Conservation (phyloP, 2,888 invertebrate genomes). For the Ochropacha duplaris region DNA sequence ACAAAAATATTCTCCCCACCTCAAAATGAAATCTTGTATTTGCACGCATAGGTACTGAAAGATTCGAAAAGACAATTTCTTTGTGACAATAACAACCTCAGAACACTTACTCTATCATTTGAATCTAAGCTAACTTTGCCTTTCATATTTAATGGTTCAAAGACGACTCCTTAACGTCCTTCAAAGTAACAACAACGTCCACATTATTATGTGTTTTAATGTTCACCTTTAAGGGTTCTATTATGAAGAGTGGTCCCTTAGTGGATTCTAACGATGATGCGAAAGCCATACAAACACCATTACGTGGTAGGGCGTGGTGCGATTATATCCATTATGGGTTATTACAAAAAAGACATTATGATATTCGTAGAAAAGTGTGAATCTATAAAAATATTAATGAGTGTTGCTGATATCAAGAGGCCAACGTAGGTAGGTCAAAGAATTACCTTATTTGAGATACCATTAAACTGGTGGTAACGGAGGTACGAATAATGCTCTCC, state of each 20-base stretch:
- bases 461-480: too few relatives aligned
- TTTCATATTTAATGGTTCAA: background rate
- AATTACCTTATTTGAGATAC: too few relatives aligned
- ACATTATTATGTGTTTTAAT: slow-evolving; percentile 6
- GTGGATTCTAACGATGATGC: slow-evolving; percentile 14
- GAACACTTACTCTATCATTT: too few relatives aligned
- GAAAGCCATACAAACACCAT: slow-evolving; percentile 39
- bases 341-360: slow-evolving; percentile 32
- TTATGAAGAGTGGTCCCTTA: slow-evolving; percentile 28
- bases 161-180: background rate
- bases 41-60: too few relatives aligned
- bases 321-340: slow-evolving; percentile 41
- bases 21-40: too few relatives aligned
- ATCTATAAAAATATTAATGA: background rate
- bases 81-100: too few relatives aligned
- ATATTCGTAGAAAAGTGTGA: slow-evolving; percentile 1
- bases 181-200: background rate
- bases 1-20: too few relatives aligned
- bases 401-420: too few relatives aligned
- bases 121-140: background rate
- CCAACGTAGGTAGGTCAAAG: too few relatives aligned
- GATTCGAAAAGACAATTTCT: too few relatives aligned
- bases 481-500: too few relatives aligned
- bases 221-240: slow-evolving; percentile 9
- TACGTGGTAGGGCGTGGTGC: slow-evolving; percentile 36